A percentile compares a stretch with the other conserved stretches of the same genome.
Conservation (phyloP, 2,888 invertebrate species). For the Leptodirus hochenwartii region DNA sequence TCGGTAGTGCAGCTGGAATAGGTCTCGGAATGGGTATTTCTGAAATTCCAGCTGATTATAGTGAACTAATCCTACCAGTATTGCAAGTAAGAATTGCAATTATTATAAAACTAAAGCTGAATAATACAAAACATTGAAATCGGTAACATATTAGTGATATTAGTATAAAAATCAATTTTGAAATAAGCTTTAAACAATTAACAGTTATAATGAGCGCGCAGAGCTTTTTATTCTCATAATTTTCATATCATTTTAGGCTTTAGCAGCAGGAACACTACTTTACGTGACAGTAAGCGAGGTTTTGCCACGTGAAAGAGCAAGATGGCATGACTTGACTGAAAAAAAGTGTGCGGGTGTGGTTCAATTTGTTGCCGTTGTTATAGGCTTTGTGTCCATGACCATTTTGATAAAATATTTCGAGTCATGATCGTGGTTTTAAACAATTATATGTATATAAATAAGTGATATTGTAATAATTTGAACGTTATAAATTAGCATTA, state of each 20-base stretch:
- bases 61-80: slow-evolving; percentile 34
- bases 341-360: slow-evolving; percentile 38
- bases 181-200: too few relatives aligned
- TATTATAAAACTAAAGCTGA: slow-evolving; percentile 6
- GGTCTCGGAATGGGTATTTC: slow-evolving; percentile 44
- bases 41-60: slow-evolving; percentile 29
- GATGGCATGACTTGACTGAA: slow-evolving; percentile 42
- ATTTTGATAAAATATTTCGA: slow-evolving; percentile 40
- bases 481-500: too few relatives aligned
- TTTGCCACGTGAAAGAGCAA: slow-evolving; percentile 53
- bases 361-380: slow-evolving; percentile 39
- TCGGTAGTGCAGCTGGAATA: slow-evolving; percentile 50
- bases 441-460: too few relatives aligned
- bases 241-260: slow-evolving; percentile 28
- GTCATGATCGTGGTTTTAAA: too few relatives aligned
- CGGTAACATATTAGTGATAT: too few relatives aligned
- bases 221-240: too few relatives aligned
- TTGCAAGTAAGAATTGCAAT: slow-evolving; percentile 45
- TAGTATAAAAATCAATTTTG: too few relatives aligned
- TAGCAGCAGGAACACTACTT: slow-evolving; percentile 58
- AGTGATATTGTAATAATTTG: too few relatives aligned
- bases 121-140: too few relatives aligned
- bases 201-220: too few relatives aligned
- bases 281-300: slow-evolving; percentile 66
- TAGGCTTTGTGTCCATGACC: slow-evolving; percentile 46